Evolutionary conservation across 2,888 invertebrate genomes (phyloP), one percentile per base, ranked within the genome.

Genomic region (Spilosoma lubricipeda): DNA sequence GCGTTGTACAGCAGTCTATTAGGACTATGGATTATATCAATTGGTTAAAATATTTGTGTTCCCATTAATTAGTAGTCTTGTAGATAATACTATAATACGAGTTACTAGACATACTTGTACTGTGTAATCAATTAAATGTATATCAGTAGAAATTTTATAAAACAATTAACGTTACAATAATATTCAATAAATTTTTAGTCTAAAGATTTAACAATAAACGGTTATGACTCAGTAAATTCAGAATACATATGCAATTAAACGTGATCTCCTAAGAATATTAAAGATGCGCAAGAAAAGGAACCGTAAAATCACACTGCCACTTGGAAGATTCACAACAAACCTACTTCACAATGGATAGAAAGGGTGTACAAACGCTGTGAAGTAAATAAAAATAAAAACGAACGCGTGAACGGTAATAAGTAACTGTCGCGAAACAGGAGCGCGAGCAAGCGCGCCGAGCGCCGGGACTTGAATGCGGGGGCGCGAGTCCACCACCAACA

Each of bases 381-480:
- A 85, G 86, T 86, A 86, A 88, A 90, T 91, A 89, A 88, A 88
- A 90, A 90, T 90, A 91, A 89, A 87, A 88, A 88, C 87, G 86
- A 89, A 80, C 91, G 85, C 91, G 92, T 90, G 88, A 88, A 86
- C 84, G 85, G 85, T 86, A 88, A 87, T 86, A 83, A 85, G 75
- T 79, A 82, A 80, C 84, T 82, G 90, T 91, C 88, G 89, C 83
- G 81, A 75, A 79, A 79, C 81, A 81, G 79, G 81, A 78, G 82
- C 92, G 93, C 94, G 91, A 80, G 86, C 90, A 88, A 83, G 87
- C 93, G 93, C 94, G 90, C 90, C 91, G 87, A 88, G 88, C 85
- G 89, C 86, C 91, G 89, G 90, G 89, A 90, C 94, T 87, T 91
- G 93, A 95, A 90, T 94, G 95, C 92, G 93, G 93, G 93, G 93